Evolutionary conservation across 2,113 vertebrate species (phyloP).

Genomic region (Noturus placidus): DNA sequence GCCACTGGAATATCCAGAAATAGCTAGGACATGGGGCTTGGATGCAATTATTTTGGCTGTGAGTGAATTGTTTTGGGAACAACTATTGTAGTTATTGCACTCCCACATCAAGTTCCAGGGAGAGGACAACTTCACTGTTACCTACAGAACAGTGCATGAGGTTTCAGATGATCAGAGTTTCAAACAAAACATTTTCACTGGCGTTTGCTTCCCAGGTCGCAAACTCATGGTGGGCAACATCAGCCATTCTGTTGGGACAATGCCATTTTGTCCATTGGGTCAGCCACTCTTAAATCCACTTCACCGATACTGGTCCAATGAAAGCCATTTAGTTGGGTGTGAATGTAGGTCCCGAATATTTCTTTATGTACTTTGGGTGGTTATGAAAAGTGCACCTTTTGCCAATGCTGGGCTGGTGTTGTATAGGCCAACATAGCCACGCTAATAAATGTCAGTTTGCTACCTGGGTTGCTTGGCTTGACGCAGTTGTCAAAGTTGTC

Average conservation of each 20-base stretch:
- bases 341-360: background rate
- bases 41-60: conserved; percentile 6
- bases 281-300: background rate
- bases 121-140: conserved; percentile 4
- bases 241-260: background rate
- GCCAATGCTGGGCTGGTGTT: background rate
- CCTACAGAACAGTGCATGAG: background rate
- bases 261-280: background rate
- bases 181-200: background rate
- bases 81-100: background rate
- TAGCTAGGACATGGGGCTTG: conserved; percentile 9
- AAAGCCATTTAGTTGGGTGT: background rate
- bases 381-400: background rate
- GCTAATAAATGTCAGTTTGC: background rate
- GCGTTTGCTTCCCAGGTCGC: background rate
- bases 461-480: background rate
- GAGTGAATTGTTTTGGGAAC: conserved; percentile 16
- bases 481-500: background rate
- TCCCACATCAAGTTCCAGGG: background rate
- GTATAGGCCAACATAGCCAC: background rate
- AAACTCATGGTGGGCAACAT: background rate
- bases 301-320: background rate
- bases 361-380: background rate
- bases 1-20: conserved; percentile 20
- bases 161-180: background rate